These are phyloP conservation scores for Rhadinocentrus ornatus DNA, from an alignment of 2,797 vertebrate genomes.

Conservation along the genomic window DNA sequence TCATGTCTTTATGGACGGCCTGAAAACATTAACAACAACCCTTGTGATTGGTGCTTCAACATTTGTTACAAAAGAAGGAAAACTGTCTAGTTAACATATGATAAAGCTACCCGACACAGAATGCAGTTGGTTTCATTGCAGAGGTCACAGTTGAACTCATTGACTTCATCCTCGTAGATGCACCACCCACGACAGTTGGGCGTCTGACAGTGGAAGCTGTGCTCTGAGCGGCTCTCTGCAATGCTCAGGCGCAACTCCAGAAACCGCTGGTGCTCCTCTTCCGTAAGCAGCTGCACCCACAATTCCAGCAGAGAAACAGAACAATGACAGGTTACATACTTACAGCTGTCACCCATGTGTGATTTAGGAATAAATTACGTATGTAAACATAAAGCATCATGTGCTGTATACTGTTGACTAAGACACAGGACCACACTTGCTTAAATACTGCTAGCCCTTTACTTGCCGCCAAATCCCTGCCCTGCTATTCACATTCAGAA, in stretches of 20 bases:
- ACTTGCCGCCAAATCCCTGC: background rate
- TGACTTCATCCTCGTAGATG: conserved; percentile 91
- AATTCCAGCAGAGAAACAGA: background rate
- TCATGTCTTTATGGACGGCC: conserved; percentile 89
- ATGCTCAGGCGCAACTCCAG: conserved; percentile 87
- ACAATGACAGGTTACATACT: background rate
- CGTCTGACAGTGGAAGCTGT: conserved; percentile 92
- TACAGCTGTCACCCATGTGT: background rate
- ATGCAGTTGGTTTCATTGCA: conserved; percentile 86
- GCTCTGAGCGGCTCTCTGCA: conserved; percentile 86
- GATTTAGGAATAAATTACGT: background rate
- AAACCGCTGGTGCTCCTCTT: conserved; percentile 85
- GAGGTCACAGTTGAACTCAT: conserved; percentile 86
- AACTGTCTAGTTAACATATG: background rate
- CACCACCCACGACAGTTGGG: conserved; percentile 91
- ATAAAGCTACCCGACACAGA: conserved; percentile 85
- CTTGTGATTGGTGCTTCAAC: background rate
- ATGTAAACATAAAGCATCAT: too few relatives aligned
- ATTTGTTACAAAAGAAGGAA: background rate
- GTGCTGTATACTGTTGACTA: too few relatives aligned
- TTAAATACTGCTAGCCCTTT: too few relatives aligned
- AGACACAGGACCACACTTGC: too few relatives aligned
- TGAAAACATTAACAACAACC: conserved; percentile 48
- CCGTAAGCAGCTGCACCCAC: conserved; percentile 81
- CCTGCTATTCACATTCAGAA: too few relatives aligned